phyloP scores from a whole-genome alignment of 2,797 vertebrate species.

The Mormyrus hasselquistii region DNA sequence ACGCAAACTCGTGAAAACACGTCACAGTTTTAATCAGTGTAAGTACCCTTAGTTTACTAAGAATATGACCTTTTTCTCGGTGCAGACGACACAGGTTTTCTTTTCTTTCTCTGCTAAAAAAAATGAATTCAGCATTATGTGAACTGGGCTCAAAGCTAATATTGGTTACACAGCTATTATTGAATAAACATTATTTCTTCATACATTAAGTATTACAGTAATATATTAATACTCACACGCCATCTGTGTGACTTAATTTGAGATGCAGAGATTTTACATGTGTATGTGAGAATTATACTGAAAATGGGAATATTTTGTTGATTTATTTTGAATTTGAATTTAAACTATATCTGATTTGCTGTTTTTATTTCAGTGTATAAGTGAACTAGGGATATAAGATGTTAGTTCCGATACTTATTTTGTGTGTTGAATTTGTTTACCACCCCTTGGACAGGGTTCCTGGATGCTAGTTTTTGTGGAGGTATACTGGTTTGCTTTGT shows the following conservation, averaged over 20 bases:
- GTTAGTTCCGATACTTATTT: neutral
- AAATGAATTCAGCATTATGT: neutral
- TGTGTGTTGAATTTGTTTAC: neutral
- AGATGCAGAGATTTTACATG: neutral
- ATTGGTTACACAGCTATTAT: neutral
- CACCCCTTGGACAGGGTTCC: neutral
- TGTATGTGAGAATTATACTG: neutral
- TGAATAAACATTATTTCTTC: neutral
- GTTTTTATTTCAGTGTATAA: neutral
- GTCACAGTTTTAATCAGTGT: neutral
- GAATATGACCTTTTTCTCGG: neutral
- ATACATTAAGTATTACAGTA: neutral
- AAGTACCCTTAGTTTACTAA: neutral
- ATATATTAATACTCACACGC: neutral
- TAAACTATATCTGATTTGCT: neutral
- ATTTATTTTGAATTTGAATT: conserved; percentile 1
- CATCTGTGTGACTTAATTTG: neutral
- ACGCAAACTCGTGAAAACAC: neutral
- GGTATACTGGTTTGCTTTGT: neutral
- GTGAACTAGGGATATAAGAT: neutral
- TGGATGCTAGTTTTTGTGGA: neutral
- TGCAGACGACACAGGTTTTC: neutral
- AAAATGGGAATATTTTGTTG: neutral
- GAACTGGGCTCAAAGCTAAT: neutral
- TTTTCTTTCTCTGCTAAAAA: neutral